phyloP scores from a whole-genome alignment of 2,888 invertebrate genomes.

The Drosophila barbarae region DNA sequence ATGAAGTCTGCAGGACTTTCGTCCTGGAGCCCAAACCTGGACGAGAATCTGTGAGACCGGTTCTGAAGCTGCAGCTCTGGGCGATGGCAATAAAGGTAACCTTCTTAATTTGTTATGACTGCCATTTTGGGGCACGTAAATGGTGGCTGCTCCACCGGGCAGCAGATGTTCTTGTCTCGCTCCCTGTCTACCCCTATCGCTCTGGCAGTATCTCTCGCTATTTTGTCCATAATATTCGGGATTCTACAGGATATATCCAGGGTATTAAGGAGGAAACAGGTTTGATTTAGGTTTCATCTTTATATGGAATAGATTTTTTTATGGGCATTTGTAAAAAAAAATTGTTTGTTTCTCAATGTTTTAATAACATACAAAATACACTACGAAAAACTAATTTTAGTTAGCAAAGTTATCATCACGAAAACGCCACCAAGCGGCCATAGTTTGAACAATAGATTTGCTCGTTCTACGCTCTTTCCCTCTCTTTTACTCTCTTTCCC shows the following conservation, averaged over 20 bases:
- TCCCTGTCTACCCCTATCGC: neutral
- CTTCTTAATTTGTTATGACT: constrained; percentile 74
- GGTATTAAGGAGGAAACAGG: neutral
- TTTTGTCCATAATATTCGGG: neutral
- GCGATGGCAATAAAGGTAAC: constrained; percentile 52
- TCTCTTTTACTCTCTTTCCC: too few species aligned
- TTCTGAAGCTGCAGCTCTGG: constrained; percentile 22
- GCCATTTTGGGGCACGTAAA: constrained; percentile 64
- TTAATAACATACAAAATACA: too few species aligned
- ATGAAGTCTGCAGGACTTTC: constrained; percentile 7
- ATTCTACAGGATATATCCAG: neutral
- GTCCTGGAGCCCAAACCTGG: constrained; percentile 22
- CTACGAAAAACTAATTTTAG: too few species aligned
- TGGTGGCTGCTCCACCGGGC: constrained; percentile 44
- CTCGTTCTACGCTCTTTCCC: too few species aligned
- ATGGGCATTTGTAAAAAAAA: too few species aligned
- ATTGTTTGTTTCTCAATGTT: too few species aligned
- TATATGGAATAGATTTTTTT: too few species aligned
- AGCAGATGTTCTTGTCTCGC: constrained; percentile 20
- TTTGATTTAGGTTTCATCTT: too few species aligned
- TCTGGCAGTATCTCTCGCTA: neutral
- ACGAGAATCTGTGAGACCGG: constrained; percentile 1
- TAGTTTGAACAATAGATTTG: too few species aligned
- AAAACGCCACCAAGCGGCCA: too few species aligned
- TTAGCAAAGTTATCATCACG: too few species aligned